Percentiles rank a stretch among this genome's conserved stretches.
These are phyloP conservation scores for Solenodon paradoxus DNA, from an alignment of 2,113 vertebrate genomes.

Conservation along the genomic window DNA sequence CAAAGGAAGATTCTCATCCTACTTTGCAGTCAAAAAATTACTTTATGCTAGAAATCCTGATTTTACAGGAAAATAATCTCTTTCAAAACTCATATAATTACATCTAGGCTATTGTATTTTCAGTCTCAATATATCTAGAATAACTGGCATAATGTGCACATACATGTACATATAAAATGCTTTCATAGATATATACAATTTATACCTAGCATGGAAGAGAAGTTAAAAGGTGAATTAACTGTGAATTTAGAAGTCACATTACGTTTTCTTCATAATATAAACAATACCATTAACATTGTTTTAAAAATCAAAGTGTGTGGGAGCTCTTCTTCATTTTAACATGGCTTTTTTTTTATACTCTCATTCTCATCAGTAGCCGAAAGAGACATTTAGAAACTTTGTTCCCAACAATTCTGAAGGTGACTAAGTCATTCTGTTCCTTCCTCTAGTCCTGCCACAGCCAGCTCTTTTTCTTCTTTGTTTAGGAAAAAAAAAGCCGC, in stretches of 20 bases:
- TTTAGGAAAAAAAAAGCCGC: no score
- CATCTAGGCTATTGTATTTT: neutral
- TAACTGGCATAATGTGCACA: no score
- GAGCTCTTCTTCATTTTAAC: neutral
- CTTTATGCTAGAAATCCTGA: neutral
- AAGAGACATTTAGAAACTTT: neutral
- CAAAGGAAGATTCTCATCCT: constrained; percentile 15
- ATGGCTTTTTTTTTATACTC: neutral
- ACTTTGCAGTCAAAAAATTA: neutral
- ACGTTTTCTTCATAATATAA: neutral
- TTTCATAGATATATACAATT: constrained; percentile 22
- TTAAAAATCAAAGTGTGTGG: neutral
- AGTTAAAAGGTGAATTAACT: neutral
- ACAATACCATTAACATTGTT: neutral
- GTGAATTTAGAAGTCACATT: neutral
- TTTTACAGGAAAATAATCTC: neutral
- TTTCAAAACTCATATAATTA: neutral
- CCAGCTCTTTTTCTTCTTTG: neutral
- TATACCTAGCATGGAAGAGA: neutral
- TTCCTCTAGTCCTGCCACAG: neutral
- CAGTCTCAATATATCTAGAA: neutral
- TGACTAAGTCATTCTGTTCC: neutral
- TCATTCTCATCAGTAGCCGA: neutral
- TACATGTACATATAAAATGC: no score
- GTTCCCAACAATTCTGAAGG: neutral